Evolutionary conservation across 2,113 vertebrate species (phyloP).

Genomic region (Actinemys pallida): DNA sequence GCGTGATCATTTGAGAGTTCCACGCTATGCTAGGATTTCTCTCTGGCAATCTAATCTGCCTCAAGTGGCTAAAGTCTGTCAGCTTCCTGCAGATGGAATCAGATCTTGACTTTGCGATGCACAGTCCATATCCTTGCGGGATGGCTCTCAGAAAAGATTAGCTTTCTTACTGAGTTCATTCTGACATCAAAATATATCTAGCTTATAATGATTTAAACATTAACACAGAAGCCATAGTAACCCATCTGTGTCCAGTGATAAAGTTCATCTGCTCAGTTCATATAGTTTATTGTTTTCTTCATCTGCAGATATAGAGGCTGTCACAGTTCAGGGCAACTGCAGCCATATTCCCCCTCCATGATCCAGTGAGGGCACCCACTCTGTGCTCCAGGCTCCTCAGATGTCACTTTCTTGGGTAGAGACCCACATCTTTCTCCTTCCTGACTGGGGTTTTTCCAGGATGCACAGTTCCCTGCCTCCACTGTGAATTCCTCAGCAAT

Average conservation of each 20-base stretch:
- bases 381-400: not conserved
- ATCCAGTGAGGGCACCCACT: not conserved
- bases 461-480: not conserved
- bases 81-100: conserved; percentile 19
- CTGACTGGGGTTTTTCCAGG: not conserved
- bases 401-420: not conserved
- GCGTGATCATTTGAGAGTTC: not conserved
- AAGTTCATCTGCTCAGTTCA: not conserved
- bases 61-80: conserved; percentile 35
- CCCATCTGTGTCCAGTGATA: conserved; percentile 6
- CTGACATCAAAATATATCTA: conserved; percentile 38
- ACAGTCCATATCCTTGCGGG: not conserved
- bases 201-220: conserved; percentile 57
- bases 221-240: conserved; percentile 35
- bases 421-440: not conserved
- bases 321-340: not conserved
- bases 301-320: not conserved
- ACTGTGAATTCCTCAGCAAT: not conserved
- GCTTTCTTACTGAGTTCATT: conserved; percentile 46
- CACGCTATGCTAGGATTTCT: not conserved
- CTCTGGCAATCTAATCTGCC: conserved; percentile 17
- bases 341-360: not conserved
- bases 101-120: conserved; percentile 20
- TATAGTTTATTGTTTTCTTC: not conserved
- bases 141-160: conserved; percentile 22